A percentile compares a stretch with the other conserved stretches of the same genome.
phyloP scores from a whole-genome alignment of 1,140 invertebrate species.

The Bombus vancouverensis region DNA sequence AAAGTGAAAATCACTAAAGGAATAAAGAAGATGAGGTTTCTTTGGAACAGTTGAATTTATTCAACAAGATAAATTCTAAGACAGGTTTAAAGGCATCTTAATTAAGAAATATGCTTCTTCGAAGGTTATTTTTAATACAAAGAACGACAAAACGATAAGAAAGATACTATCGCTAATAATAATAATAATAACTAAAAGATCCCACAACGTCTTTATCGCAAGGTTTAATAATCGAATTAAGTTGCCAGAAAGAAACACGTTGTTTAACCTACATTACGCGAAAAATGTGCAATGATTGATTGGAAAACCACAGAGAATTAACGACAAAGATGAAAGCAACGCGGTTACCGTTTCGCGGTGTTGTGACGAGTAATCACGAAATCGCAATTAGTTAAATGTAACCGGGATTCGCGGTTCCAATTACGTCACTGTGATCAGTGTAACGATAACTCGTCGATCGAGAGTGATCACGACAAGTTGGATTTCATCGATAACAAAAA shows the following conservation, averaged over 20 bases:
- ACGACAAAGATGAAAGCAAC: not conserved
- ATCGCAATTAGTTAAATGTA: conserved; percentile 12
- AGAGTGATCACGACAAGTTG: not conserved
- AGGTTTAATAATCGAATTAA: not conserved
- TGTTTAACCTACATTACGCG: not conserved
- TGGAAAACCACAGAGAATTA: not conserved
- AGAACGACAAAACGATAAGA: too few species aligned
- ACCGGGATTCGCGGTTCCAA: not conserved
- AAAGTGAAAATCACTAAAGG: not conserved
- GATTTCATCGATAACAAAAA: not conserved
- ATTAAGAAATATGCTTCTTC: not conserved
- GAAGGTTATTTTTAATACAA: not conserved
- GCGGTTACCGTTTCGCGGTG: not conserved
- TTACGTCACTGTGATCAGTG: not conserved
- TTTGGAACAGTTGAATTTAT: not conserved
- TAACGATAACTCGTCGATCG: not conserved
- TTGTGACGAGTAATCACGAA: not conserved
- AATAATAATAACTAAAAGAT: not conserved
- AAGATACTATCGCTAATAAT: not conserved
- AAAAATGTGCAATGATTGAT: not conserved
- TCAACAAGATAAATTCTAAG: not conserved
- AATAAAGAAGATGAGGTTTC: not conserved
- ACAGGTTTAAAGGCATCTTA: not conserved
- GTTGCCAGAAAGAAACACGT: not conserved
- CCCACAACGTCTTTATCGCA: not conserved